These are phyloP conservation scores for Cheilosia impressa DNA, from an alignment of 2,888 invertebrate genomes.

Conservation along the genomic window DNA sequence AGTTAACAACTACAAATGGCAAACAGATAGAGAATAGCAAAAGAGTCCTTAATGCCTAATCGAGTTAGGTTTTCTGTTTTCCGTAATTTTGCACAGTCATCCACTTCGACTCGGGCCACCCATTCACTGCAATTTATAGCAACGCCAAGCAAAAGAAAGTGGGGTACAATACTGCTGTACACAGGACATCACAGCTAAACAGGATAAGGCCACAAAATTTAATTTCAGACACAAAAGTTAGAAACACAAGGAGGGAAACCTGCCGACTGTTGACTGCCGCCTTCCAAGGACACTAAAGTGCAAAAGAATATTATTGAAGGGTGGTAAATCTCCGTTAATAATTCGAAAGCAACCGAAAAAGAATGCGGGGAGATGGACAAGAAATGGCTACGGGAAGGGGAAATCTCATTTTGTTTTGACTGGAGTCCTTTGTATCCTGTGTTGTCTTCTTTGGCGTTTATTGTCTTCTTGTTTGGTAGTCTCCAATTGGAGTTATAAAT, in stretches of 20 bases:
- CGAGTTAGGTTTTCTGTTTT: conserved; percentile 71
- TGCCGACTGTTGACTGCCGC: not conserved
- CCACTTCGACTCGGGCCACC: conserved; percentile 45
- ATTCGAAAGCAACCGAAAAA: conserved; percentile 63
- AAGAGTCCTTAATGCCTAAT: conserved; percentile 68
- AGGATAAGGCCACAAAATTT: conserved; percentile 72
- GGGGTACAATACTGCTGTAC: not conserved
- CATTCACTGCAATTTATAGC: conserved; percentile 65
- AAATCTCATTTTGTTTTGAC: conserved; percentile 70
- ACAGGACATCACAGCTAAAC: conserved; percentile 52
- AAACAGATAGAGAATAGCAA: conserved; percentile 19
- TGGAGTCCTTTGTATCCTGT: conserved; percentile 59
- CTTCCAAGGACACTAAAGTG: conserved; percentile 51
- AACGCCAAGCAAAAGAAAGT: conserved; percentile 32
- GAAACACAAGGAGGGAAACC: conserved; percentile 30
- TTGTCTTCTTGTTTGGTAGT: conserved; percentile 58
- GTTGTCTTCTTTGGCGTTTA: conserved; percentile 3
- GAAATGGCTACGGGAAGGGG: conserved; percentile 39
- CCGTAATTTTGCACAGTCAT: conserved; percentile 68
- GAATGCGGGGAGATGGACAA: conserved; percentile 27
- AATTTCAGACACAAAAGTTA: conserved; percentile 64
- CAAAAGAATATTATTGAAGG: conserved; percentile 69
- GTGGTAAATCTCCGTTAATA: conserved; percentile 75
- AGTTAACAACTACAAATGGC: conserved; percentile 54
- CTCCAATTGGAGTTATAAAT: conserved; percentile 73